Conservation (phyloP, 2,113 vertebrate species). For the Oncorhynchus nerka region DNA sequence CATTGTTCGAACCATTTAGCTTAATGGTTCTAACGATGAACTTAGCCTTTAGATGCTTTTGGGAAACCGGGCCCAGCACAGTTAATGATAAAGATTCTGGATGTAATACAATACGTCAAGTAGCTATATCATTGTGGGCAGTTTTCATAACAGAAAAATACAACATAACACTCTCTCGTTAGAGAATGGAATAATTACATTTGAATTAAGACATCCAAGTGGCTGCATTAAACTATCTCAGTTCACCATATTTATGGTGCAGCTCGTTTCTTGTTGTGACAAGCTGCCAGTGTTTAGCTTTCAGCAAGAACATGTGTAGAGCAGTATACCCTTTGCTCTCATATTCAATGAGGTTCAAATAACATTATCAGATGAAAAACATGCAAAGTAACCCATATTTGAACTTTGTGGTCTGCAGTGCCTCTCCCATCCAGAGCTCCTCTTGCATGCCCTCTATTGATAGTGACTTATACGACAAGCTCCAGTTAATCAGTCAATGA, state of each 20-base stretch:
- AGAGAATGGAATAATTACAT: background rate
- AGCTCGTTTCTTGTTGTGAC: slow-evolving; percentile 11
- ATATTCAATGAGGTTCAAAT: slow-evolving; percentile 26
- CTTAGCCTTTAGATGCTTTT: too few species aligned
- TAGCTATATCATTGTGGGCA: background rate
- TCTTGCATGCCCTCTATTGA: slow-evolving; percentile 42
- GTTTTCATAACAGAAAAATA: background rate
- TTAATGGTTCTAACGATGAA: too few species aligned
- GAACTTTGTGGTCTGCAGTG: background rate
- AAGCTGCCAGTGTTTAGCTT: slow-evolving; percentile 6
- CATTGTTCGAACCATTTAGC: too few species aligned
- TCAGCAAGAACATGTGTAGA: slow-evolving; percentile 25
- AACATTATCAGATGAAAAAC: slow-evolving; percentile 18
- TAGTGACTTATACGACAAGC: slow-evolving; percentile 23
- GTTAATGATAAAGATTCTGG: background rate
- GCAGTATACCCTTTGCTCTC: background rate
- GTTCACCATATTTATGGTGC: background rate
- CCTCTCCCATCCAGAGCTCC: background rate
- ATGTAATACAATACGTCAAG: background rate
- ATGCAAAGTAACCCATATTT: background rate
- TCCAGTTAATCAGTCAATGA: background rate
- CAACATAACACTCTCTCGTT: background rate
- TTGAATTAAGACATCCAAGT: background rate
- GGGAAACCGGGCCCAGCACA: too few species aligned
- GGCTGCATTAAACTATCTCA: background rate